These are phyloP conservation scores for Liopterus haemorrhoidalis DNA, from an alignment of 2,888 invertebrate genomes.

Conservation along the genomic window DNA sequence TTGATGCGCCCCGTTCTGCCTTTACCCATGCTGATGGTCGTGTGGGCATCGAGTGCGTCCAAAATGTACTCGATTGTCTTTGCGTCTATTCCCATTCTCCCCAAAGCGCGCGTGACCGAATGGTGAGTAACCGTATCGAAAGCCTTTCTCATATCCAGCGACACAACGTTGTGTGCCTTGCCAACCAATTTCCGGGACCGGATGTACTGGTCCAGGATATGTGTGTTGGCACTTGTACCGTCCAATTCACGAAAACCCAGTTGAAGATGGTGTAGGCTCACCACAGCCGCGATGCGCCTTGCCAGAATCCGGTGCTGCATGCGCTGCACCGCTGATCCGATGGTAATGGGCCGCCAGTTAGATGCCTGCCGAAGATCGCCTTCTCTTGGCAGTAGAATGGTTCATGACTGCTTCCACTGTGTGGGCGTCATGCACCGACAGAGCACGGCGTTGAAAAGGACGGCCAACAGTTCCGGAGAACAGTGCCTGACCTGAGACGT, in stretches of 20 bases:
- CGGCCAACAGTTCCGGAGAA: background rate
- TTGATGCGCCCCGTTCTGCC: conserved; percentile 16
- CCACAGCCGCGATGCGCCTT: conserved; percentile 10
- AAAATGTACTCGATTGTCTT: conserved; percentile 36
- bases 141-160: conserved; percentile 43
- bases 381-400: conserved; percentile 27
- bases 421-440: conserved; percentile 20
- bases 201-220: conserved; percentile 33
- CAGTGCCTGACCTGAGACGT: conserved; percentile 8
- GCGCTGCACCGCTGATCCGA: conserved; percentile 27
- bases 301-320: conserved; percentile 33
- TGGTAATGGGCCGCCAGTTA: conserved; percentile 12
- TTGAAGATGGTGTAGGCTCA: conserved; percentile 29
- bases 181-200: conserved; percentile 30
- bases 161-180: conserved; percentile 37
- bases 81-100: conserved; percentile 35
- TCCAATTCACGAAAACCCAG: conserved; percentile 37
- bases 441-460: conserved; percentile 25
- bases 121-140: conserved; percentile 37
- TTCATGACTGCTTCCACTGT: conserved; percentile 21
- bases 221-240: conserved; percentile 40
- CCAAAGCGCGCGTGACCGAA: conserved; percentile 34
- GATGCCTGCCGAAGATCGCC: conserved; percentile 10
- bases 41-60: conserved; percentile 32
- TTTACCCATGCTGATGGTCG: conserved; percentile 28